Percentiles rank a stretch among this genome's conserved stretches.
Conservation (phyloP, 2,888 invertebrate species). For the Prosopocoilus inquinatus region DNA sequence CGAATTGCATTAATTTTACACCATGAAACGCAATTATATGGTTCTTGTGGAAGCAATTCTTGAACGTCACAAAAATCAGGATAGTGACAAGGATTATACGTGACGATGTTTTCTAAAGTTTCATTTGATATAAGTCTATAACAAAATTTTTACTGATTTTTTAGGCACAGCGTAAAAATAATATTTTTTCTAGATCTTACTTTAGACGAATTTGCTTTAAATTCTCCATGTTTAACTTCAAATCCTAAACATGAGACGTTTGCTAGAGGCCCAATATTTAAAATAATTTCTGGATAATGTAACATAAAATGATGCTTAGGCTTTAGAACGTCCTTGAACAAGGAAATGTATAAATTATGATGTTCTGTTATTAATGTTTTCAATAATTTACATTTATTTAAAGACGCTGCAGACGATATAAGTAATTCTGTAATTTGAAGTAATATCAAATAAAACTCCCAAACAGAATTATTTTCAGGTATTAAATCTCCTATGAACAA, state of each 20-base stretch:
- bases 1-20: too few species aligned
- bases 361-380: slow-evolving; percentile 7
- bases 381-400: not conserved
- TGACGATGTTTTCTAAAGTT: too few species aligned
- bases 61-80: too few species aligned
- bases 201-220: slow-evolving; percentile 17
- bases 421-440: slow-evolving; percentile 27
- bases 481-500: slow-evolving; percentile 32
- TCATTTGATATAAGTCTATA: too few species aligned
- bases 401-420: not conserved
- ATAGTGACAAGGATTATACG: too few species aligned
- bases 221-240: slow-evolving; percentile 29
- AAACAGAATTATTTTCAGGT: slow-evolving; percentile 16
- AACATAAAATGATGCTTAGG: slow-evolving; percentile 27
- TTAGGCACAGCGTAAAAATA: too few species aligned
- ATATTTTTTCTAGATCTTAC: too few species aligned
- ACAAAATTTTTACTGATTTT: too few species aligned
- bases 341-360: too few species aligned
- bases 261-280: slow-evolving; percentile 25
- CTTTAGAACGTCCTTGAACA: slow-evolving; percentile 19
- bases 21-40: too few species aligned
- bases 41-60: too few species aligned
- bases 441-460: slow-evolving; percentile 25
- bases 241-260: slow-evolving; percentile 27
- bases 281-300: slow-evolving; percentile 25